phyloP scores from a whole-genome alignment of 2,888 invertebrate species.

The Eustalomyia histrio region DNA sequence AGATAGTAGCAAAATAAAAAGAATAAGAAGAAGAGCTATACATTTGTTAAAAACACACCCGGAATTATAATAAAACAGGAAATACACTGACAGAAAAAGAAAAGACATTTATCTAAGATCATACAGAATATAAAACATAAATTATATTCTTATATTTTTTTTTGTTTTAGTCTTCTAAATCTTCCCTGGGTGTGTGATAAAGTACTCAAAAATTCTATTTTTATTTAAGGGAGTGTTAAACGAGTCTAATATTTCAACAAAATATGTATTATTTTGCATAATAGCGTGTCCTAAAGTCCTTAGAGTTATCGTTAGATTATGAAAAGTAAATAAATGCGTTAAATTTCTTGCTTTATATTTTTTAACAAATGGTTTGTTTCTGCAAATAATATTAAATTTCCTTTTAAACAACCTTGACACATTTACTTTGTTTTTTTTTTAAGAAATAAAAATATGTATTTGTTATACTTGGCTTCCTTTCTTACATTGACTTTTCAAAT shows the following conservation, averaged over 20 bases:
- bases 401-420: slow-evolving; percentile 34
- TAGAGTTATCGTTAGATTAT: slow-evolving; percentile 45
- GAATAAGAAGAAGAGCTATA: not conserved
- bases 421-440: slow-evolving; percentile 8
- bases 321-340: slow-evolving; percentile 28
- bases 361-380: not conserved
- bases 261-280: slow-evolving; percentile 28
- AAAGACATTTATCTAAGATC: not conserved
- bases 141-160: not conserved
- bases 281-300: slow-evolving; percentile 53
- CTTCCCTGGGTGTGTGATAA: slow-evolving; percentile 50
- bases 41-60: slow-evolving; percentile 44
- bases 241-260: not conserved
- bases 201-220: slow-evolving; percentile 31
- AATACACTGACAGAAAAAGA: slow-evolving; percentile 30
- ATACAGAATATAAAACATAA: not conserved
- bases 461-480: slow-evolving; percentile 40
- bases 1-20: not conserved
- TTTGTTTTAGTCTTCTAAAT: slow-evolving; percentile 10
- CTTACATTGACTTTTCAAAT: slow-evolving; percentile 31
- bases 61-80: slow-evolving; percentile 54
- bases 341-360: not conserved
- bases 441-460: slow-evolving; percentile 1
- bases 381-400: not conserved
- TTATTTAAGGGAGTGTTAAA: slow-evolving; percentile 45